phyloP scores from a whole-genome alignment of 2,113 vertebrate species.

The Gasterosteus nipponicus region DNA sequence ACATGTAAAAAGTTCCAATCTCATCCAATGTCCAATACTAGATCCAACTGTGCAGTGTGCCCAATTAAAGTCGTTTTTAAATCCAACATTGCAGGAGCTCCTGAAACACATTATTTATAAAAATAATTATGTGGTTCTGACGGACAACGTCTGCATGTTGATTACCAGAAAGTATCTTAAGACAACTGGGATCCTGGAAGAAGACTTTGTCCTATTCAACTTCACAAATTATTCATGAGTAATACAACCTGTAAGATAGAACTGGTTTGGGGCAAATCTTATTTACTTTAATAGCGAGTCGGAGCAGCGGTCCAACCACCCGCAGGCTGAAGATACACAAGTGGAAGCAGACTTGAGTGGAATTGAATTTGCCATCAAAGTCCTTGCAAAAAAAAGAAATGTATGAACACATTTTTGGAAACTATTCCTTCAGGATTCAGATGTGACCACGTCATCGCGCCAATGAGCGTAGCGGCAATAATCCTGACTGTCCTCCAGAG shows the following conservation, averaged over 20 bases:
- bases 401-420: not conserved
- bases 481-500: slow-evolving; percentile 12
- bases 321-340: not conserved
- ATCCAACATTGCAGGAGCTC: not conserved
- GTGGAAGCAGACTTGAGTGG: not conserved
- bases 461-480: slow-evolving; percentile 15
- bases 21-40: slow-evolving; percentile 3
- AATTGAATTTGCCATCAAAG: not conserved
- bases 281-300: not conserved
- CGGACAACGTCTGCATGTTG: not conserved
- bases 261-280: not conserved
- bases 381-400: not conserved
- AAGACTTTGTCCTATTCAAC: not conserved
- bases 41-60: not conserved
- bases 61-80: slow-evolving; percentile 5
- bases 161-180: not conserved
- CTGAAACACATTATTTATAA: slow-evolving; percentile 13
- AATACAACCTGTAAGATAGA: not conserved
- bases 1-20: slow-evolving; percentile 6
- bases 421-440: not conserved
- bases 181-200: not conserved
- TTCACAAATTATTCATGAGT: not conserved
- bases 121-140: slow-evolving; percentile 3
- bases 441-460: slow-evolving; percentile 3
- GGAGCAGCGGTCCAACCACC: not conserved